Evolutionary conservation across 2,797 vertebrate genomes (phyloP), one percentile per base, ranked within the genome.

Genomic region (Poecilia gillii): DNA sequence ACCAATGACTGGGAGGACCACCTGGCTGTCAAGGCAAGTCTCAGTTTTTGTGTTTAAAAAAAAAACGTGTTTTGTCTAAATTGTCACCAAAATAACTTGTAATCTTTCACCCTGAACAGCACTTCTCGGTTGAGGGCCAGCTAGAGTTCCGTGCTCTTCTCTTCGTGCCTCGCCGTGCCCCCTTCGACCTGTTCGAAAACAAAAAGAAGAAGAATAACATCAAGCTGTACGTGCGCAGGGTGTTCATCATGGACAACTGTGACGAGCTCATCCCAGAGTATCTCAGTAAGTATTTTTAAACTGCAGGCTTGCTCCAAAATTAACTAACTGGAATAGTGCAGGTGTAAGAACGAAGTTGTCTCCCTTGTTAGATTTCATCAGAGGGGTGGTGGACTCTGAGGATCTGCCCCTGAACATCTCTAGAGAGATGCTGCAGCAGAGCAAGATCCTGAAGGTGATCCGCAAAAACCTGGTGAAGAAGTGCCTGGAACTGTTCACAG

Each of bases 1-100:
- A 98, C 98, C 75, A 99, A 99, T 0, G 98, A 99, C 78, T 99
- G 98, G 98, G 98, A 99, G 82, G 98, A 99, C 41, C 98, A 99
- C 57, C 70, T 98, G 82, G 97, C 98, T 3, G 97, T 98, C 39
- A 99, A 99, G 91, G 96, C 98, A 71, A 71, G 39, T n/a, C 33
- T 57, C 6, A n/a, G 14, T 16, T 57, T 74, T 18, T 3, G 13
- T 33, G 16, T 36, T 33, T 14, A 1, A 33, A 62, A 33, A 12
- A 16, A 7, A 41, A 41, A 7, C 6, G 6, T 74, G 23, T 11
- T 41, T 53, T 0, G 39, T 43, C 53, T 57, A 41, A 49, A 23
- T 49, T 0, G 31, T 73, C 14, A 33, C 14, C 9, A 31, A 18
- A 25, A 23, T 45, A 16, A n/a, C 25, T 18, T 46, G n/a, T 7